Evolutionary conservation across 2,888 invertebrate genomes (phyloP).

Genomic region (Drosophila melanosoma): DNA sequence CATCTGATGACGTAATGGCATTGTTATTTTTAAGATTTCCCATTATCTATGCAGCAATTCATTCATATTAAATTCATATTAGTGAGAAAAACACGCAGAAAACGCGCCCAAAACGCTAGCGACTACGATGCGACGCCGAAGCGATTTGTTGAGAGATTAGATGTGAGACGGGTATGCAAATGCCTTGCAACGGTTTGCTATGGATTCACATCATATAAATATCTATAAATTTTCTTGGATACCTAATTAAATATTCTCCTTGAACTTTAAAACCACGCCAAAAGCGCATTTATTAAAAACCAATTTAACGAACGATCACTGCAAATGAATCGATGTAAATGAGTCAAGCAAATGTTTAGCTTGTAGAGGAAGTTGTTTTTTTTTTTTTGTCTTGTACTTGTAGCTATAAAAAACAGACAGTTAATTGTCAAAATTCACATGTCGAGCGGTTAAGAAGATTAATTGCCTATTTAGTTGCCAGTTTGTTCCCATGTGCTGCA

Average conservation of each 20-base stretch:
- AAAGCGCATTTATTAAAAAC: constrained; percentile 37
- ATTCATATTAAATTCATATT: constrained; percentile 73
- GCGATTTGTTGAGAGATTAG: constrained; percentile 29
- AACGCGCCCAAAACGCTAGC: constrained; percentile 46
- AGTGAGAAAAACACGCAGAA: constrained; percentile 42
- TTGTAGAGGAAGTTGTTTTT: constrained; percentile 8
- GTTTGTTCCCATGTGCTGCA: constrained; percentile 21
- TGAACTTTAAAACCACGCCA: constrained; percentile 69
- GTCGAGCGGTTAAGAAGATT: constrained; percentile 11
- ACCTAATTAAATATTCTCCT: constrained; percentile 55
- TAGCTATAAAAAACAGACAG: not conserved
- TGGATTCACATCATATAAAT: constrained; percentile 6
- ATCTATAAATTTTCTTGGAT: constrained; percentile 24
- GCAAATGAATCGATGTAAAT: constrained; percentile 38
- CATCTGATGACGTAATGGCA: constrained; percentile 18
- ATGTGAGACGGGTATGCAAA: constrained; percentile 58
- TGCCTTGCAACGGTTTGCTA: constrained; percentile 25
- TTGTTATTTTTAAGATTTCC: constrained; percentile 1
- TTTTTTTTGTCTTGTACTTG: too few species aligned
- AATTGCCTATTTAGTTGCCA: constrained; percentile 15
- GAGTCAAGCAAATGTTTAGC: constrained; percentile 2
- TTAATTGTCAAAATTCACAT: constrained; percentile 7
- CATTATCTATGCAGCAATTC: constrained; percentile 46
- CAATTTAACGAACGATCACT: constrained; percentile 24
- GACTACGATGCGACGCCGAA: constrained; percentile 14